Conservation (phyloP, 1,140 invertebrate genomes). For the Heterodera carotae region DNA sequence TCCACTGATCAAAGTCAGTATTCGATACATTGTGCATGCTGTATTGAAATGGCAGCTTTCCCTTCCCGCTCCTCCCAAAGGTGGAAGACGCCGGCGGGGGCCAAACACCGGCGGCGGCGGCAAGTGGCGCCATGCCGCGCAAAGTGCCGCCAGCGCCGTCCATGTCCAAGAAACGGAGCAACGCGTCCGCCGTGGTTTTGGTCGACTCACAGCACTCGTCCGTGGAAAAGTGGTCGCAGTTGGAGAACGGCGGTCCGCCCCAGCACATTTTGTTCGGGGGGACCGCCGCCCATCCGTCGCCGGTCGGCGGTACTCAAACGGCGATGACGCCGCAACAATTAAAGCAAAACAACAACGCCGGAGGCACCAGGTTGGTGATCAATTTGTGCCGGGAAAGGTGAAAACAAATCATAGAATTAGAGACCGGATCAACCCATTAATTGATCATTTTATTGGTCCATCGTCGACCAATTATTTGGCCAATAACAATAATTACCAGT, state of each 20-base stretch:
- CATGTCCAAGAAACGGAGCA: slow-evolving; percentile 17
- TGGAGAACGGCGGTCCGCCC: slow-evolving; percentile 34
- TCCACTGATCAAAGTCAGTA: slow-evolving; percentile 28
- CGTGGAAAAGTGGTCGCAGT: slow-evolving; percentile 24
- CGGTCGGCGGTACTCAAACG: slow-evolving; percentile 11
- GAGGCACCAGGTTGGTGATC: background rate
- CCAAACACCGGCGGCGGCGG: slow-evolving; percentile 15
- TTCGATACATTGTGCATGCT: background rate
- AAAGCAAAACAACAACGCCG: slow-evolving; percentile 15
- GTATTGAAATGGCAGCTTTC: background rate
- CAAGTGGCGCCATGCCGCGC: background rate
- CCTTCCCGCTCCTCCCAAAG: background rate
- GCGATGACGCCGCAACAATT: background rate
- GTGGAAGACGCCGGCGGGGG: slow-evolving; percentile 18
- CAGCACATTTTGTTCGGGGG: background rate
- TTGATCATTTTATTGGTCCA: too few species aligned
- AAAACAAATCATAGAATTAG: too few species aligned
- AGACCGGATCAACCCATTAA: too few species aligned
- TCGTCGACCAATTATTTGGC: too few species aligned
- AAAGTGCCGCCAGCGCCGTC: background rate
- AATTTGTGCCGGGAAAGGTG: background rate
- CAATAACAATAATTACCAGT: too few species aligned
- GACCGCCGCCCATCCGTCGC: slow-evolving; percentile 10
- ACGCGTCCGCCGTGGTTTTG: slow-evolving; percentile 34
- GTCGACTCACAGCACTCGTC: slow-evolving; percentile 45